Percentiles rank a stretch among this genome's conserved stretches.
phyloP scores from a whole-genome alignment of 2,113 vertebrate species.

The Bucco capensis region DNA sequence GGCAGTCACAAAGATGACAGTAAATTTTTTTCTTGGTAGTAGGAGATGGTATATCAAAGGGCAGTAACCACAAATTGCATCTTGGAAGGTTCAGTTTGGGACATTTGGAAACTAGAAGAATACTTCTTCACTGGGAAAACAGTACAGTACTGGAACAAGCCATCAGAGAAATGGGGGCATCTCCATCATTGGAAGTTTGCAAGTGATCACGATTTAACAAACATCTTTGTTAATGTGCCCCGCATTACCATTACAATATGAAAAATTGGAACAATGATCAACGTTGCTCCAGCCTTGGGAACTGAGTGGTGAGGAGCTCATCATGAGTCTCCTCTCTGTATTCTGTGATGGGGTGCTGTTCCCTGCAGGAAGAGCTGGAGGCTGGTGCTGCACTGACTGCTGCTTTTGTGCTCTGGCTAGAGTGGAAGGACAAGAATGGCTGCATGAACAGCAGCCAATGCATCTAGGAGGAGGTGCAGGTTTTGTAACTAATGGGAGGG shows the following conservation, averaged over 20 bases:
- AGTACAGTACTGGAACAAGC: not conserved
- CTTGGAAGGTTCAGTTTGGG: not conserved
- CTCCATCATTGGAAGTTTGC: not conserved
- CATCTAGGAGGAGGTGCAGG: not conserved
- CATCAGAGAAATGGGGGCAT: not conserved
- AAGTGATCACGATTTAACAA: not conserved
- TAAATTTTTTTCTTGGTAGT: not conserved
- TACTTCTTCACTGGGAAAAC: not conserved
- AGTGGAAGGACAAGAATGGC: not conserved
- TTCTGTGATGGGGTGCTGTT: rapidly evolving
- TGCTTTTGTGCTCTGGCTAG: not conserved
- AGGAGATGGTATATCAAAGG: not conserved
- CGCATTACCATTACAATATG: not conserved
- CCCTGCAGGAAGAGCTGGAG: not conserved
- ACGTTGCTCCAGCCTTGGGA: not conserved
- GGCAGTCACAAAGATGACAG: not conserved
- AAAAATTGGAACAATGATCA: not conserved
- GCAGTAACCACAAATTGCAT: not conserved
- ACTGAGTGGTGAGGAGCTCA: not conserved
- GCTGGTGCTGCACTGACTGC: not conserved
- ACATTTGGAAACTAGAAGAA: not conserved
- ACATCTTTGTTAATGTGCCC: not conserved
- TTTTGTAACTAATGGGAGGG: not conserved
- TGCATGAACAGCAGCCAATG: not conserved
- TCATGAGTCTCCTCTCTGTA: not conserved